These are phyloP conservation scores for Echeneis naucrates DNA, from an alignment of 2,797 vertebrate genomes.

Conservation along the genomic window DNA sequence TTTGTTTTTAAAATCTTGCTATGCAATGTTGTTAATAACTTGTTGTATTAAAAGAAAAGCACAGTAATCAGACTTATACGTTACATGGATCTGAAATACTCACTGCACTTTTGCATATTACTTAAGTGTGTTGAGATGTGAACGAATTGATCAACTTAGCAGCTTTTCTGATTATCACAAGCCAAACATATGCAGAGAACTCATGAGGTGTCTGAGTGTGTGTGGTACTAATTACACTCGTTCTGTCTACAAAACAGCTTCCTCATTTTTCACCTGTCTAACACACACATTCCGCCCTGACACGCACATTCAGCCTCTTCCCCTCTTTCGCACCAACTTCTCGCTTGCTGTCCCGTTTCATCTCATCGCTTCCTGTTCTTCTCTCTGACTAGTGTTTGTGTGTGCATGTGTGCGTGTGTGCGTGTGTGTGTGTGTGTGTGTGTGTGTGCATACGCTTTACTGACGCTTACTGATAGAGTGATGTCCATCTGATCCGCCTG, in stretches of 20 bases:
- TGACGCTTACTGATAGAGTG: slow-evolving; percentile 69
- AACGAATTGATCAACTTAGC: not conserved
- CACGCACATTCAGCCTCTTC: slow-evolving; percentile 49
- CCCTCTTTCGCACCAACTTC: not conserved
- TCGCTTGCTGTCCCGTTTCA: slow-evolving; percentile 9
- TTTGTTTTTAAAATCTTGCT: not conserved
- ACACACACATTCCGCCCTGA: slow-evolving; percentile 77
- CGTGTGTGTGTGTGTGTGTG: slow-evolving; percentile 18
- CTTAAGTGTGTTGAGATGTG: not conserved
- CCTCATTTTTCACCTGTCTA: slow-evolving; percentile 82
- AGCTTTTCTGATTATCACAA: slow-evolving; percentile 3
- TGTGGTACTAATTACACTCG: slow-evolving; percentile 76
- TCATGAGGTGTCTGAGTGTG: slow-evolving; percentile 33
- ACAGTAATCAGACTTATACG: not conserved
- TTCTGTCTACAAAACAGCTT: slow-evolving; percentile 83
- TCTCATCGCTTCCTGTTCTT: slow-evolving; percentile 51
- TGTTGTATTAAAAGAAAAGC: not conserved
- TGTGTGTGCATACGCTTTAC: slow-evolving; percentile 10
- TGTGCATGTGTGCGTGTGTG: slow-evolving; percentile 22
- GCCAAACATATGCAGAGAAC: slow-evolving; percentile 6
- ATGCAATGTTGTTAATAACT: not conserved
- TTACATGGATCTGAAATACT: not conserved
- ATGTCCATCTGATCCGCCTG: slow-evolving; percentile 73
- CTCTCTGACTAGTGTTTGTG: slow-evolving; percentile 31
- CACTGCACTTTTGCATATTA: not conserved